These are phyloP conservation scores for Plagodis dolabraria DNA, from an alignment of 2,888 invertebrate genomes.

Conservation along the genomic window DNA sequence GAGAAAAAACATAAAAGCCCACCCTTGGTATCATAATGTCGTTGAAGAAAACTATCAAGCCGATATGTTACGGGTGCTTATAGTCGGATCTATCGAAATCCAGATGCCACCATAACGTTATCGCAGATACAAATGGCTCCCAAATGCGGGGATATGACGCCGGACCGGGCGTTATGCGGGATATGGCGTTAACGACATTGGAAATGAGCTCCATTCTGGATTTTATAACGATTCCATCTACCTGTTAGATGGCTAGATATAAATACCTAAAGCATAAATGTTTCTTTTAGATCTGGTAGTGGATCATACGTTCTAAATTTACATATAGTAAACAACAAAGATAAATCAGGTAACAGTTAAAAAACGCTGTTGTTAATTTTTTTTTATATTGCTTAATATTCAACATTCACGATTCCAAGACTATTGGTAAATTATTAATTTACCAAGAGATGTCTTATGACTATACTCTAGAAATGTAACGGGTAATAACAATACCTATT, in stretches of 20 bases:
- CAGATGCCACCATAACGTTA: conserved; percentile 32
- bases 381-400: no score
- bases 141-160: conserved; percentile 21
- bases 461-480: no score
- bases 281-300: no score
- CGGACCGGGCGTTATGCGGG: conserved; percentile 24
- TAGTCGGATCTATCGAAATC: conserved; percentile 31
- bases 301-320: no score
- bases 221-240: conserved; percentile 39
- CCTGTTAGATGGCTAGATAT: background rate
- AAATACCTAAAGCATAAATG: no score
- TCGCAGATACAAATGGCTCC: conserved; percentile 29
- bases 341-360: no score
- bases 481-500: no score
- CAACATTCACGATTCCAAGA: no score
- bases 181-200: conserved; percentile 35
- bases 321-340: no score
- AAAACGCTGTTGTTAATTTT: no score
- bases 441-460: no score
- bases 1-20: background rate
- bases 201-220: conserved; percentile 44
- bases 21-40: conserved; percentile 11
- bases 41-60: conserved; percentile 13
- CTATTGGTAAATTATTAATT: no score
- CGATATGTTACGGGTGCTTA: conserved; percentile 11